A percentile compares a stretch with the other conserved stretches of the same genome.
phyloP scores from a whole-genome alignment of 2,113 vertebrate species.

The Terrapene triunguis region DNA sequence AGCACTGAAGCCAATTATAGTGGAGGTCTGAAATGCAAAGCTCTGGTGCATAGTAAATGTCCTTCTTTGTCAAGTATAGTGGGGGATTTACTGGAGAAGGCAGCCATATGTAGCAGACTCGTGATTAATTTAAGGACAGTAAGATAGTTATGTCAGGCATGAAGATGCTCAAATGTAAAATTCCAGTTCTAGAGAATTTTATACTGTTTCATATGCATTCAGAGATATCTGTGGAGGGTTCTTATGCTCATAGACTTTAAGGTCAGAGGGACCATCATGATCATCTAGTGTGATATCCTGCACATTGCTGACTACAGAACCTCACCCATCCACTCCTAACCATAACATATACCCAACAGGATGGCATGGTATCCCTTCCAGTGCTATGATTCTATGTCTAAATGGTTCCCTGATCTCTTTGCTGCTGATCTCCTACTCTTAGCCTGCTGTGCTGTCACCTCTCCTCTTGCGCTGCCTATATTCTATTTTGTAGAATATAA shows the following conservation, averaged over 20 bases:
- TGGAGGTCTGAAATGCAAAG: neutral
- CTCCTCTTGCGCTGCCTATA: neutral
- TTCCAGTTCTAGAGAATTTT: neutral
- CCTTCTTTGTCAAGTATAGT: accelerated
- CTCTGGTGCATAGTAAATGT: accelerated
- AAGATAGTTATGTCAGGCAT: neutral
- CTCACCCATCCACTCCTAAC: too few species aligned
- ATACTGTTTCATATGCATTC: neutral
- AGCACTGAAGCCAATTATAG: neutral
- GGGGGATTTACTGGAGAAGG: accelerated
- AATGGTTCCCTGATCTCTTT: neutral
- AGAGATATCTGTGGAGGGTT: neutral
- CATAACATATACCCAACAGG: neutral
- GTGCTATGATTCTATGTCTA: neutral
- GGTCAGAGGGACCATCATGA: neutral
- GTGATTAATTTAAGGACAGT: neutral
- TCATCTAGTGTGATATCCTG: neutral
- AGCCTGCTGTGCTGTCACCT: neutral
- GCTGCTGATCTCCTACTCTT: neutral
- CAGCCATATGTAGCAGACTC: neutral
- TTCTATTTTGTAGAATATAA: neutral
- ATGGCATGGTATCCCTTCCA: neutral
- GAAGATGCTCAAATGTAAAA: neutral
- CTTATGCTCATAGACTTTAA: neutral
- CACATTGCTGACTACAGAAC: neutral